Evolutionary conservation across 2,113 vertebrate genomes (phyloP).

Genomic region (Ramphastos sulfuratus): DNA sequence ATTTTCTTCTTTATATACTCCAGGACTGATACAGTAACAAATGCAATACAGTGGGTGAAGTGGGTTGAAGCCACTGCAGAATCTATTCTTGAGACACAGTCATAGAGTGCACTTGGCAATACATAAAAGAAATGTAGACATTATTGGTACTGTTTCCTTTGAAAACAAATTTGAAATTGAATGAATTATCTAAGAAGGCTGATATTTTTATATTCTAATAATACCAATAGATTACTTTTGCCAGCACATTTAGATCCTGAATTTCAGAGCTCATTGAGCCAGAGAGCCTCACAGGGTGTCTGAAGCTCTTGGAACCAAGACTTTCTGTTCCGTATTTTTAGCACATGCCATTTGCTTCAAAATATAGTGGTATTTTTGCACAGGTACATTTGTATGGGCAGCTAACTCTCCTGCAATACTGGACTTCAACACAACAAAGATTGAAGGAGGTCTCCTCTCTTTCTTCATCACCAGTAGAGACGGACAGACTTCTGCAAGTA

Average conservation of each 20-base stretch:
- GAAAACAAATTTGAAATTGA: background rate
- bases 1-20: background rate
- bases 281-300: background rate
- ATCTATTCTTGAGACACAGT: background rate
- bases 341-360: background rate
- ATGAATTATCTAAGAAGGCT: background rate
- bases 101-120: background rate
- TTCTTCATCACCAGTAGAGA: background rate
- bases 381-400: background rate
- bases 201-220: background rate
- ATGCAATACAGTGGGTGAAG: fast-evolving
- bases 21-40: background rate
- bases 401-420: background rate
- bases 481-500: background rate
- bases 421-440: background rate
- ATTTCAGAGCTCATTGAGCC: background rate
- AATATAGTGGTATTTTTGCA: background rate
- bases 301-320: background rate
- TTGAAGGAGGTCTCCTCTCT: background rate
- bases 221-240: background rate
- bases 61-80: background rate
- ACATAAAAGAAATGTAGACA: background rate
- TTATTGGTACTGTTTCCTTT: background rate
- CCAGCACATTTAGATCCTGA: background rate
- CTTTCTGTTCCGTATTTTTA: background rate